Evolutionary conservation across 2,797 vertebrate genomes (phyloP).

Genomic region (Lepidocolaptes lacrymiger): DNA sequence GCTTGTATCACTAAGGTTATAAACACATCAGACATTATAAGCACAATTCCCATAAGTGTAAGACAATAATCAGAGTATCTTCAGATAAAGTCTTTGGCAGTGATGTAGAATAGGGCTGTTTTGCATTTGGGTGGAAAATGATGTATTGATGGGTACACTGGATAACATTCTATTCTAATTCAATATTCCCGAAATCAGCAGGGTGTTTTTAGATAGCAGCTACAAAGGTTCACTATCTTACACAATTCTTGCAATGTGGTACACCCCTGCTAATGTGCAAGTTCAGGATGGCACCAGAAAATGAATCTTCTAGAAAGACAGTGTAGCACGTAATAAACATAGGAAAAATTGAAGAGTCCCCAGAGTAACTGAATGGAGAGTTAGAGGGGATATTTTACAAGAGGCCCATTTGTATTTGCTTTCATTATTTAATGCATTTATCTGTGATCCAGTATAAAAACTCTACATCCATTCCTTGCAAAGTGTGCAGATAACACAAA

Average conservation of each 20-base stretch:
- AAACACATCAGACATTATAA: background rate
- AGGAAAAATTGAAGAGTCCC: background rate
- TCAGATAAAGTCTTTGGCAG: background rate
- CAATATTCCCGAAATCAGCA: background rate
- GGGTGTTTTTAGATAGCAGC: background rate
- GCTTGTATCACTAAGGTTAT: background rate
- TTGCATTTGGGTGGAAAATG: background rate
- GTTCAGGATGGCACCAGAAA: background rate
- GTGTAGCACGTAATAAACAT: background rate
- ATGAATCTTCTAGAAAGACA: background rate
- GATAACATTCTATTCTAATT: background rate
- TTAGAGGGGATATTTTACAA: background rate
- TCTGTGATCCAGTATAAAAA: background rate
- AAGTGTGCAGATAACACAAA: slow-evolving; percentile 27
- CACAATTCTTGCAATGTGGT: background rate
- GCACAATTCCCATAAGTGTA: background rate
- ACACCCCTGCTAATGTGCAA: background rate
- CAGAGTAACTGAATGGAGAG: background rate
- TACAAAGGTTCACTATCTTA: background rate
- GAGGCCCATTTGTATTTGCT: background rate
- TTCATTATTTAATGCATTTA: slow-evolving; percentile 3
- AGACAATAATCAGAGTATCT: background rate
- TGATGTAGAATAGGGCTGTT: background rate
- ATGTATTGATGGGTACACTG: background rate
- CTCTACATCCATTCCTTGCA: background rate